A percentile compares a stretch with the other conserved stretches of the same genome.
These are phyloP conservation scores for Martes flavigula DNA, from an alignment of 2,797 vertebrate genomes.

Conservation along the genomic window DNA sequence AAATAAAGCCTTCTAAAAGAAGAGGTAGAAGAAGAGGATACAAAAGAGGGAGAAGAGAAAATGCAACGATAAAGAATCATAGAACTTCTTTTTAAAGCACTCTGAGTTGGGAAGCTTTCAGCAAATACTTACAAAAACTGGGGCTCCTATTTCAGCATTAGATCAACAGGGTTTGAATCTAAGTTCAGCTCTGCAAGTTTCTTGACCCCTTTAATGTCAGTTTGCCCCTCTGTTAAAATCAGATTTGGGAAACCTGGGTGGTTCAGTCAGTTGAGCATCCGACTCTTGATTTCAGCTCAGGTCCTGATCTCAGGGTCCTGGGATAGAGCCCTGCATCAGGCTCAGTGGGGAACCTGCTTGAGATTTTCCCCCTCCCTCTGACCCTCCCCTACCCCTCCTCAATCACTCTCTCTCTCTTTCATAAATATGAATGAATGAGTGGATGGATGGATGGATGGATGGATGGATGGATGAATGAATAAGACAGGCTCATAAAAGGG, in stretches of 20 bases:
- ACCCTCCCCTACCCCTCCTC: neutral
- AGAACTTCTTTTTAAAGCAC: neutral
- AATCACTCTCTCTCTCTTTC: neutral
- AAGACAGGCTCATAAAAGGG: neutral
- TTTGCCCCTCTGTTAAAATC: neutral
- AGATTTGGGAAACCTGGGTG: neutral
- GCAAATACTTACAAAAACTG: neutral
- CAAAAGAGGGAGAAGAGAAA: neutral
- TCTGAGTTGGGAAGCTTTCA: neutral
- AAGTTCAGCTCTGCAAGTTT: neutral
- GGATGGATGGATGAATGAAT: fast-evolving
- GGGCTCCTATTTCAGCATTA: neutral
- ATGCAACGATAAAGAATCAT: neutral
- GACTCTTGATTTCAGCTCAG: neutral
- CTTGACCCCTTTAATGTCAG: neutral
- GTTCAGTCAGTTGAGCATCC: neutral
- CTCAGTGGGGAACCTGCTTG: neutral
- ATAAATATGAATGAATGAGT: no score
- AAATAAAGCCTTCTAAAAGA: neutral
- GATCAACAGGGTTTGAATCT: neutral
- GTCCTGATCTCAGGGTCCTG: neutral
- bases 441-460: no score
- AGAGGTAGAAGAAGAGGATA: neutral
- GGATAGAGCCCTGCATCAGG: neutral
- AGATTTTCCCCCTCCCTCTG: neutral